Evolutionary conservation across 2,888 invertebrate species (phyloP), one percentile per base, ranked within the genome.

Genomic region (Seira sanloemensis): DNA sequence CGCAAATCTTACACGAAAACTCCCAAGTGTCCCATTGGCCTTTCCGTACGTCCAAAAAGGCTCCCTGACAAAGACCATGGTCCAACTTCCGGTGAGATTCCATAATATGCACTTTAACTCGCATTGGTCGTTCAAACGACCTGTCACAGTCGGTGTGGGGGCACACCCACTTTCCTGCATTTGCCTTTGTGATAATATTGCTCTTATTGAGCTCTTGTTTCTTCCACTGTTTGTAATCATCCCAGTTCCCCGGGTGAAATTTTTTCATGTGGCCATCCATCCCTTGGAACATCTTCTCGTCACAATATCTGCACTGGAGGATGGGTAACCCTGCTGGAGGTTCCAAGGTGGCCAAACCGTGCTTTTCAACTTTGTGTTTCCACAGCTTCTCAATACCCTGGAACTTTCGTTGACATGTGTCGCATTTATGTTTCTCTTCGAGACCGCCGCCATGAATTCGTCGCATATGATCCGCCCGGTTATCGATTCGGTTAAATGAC

Each of bases 371-470:
- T 58, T 73, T 73, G 26, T 73, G 73, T n/a, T 24, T 72, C 72
- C 72, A 72, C 0, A 72, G 54, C 23, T 72, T 72, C 27, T n/a
- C 54, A 1, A 62, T 26, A 2, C 58, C 58, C 21, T 73, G 73
- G 2, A 58, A 24, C 18, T 73, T 46, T 9, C 73, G 5, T 9
- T 7, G 0, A 27, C 73, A 73, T 0, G 62, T 5, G 21, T 73
- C 73, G 26, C 73, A 73, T 18, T 16, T 12, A 24, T 25, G 16
- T n/a, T n/a, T n/a, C n/a, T n/a, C n/a, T n/a, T n/a, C n/a, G n/a
- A n/a, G n/a, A n/a, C n/a, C n/a, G n/a, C 46, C 67, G 12, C 25
- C 67, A 50, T 76, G 76, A 7, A 76, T 23, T 50, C 50, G 26
- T n/a, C 67, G 37, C 5, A 76, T 25, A 21, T 76, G 76, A 24